Evolutionary conservation across 2,888 invertebrate genomes (phyloP), one percentile per base, ranked within the genome.

Genomic region (Incurvaria masculella): DNA sequence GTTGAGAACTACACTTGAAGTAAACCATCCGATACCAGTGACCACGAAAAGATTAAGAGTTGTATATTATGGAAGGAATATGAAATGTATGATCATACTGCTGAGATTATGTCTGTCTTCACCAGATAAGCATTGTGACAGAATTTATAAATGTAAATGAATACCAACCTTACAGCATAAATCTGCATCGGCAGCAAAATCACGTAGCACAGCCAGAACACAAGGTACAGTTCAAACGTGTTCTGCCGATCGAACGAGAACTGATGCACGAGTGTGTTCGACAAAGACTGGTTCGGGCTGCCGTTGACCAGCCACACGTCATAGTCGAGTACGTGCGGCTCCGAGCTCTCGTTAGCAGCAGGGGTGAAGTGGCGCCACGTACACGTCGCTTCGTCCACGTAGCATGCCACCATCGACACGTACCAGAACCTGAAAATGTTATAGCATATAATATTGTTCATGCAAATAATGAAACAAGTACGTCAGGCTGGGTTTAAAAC

Each of bases 261-360:
- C 67, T 98, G 96, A 73, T 94, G 96, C 49, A 92, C 86, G 59
- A 97, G 81, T 49, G 91, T 89, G 67, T 94, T 95, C 61, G 89
- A 89, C 51, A 89, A 84, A 50, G 91, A 91, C 58, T 86, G 82
- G 64, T 91, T 92, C 0, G 98, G 98, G 71, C 94, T 92, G 21
- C 97, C 97, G 72, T 98, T 98, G 6, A 97, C 97, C 44, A 98
- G 81, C 90, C 94, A 95, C 56, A 98, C 88, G 67, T 98, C 94
- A 68, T 97, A 98, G 46, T 81, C 70, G 43, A 78, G 57, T 38
- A 56, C 65, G 53, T 76, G 75, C 41, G 5, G 16, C 2, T n/a
- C 8, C 14, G 20, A 5, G 14, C 5, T 17, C 8, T 39, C 17
- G 21, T 33, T 17, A 11, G 14, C 16, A n/a, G 70, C 65, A 27